Conservation (phyloP, 2,113 vertebrate genomes). For the Petroica traversi region DNA sequence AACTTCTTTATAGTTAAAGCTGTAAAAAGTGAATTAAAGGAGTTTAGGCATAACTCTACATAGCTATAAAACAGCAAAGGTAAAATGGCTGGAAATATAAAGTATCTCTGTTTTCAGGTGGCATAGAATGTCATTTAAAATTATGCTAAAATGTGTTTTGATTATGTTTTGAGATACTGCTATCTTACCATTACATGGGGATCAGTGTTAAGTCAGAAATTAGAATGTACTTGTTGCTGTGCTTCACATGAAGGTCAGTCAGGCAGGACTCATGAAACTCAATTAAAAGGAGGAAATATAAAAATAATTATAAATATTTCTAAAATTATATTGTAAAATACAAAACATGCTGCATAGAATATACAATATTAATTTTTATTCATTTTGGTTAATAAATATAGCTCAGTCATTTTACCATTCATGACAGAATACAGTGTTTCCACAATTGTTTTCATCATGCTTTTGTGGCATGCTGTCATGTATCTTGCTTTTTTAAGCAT, state of each 20-base stretch:
- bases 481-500: not conserved
- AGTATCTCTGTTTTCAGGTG: not conserved
- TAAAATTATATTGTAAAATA: not conserved
- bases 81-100: not conserved
- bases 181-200: not conserved
- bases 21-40: not conserved
- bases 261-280: not conserved
- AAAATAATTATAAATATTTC: not conserved
- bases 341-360: not conserved
- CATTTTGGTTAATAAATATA: not conserved
- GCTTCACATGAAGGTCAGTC: not conserved
- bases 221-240: not conserved
- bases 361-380: not conserved
- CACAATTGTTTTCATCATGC: not conserved
- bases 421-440: not conserved
- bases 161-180: not conserved
- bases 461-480: not conserved
- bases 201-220: not conserved
- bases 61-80: not conserved
- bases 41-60: not conserved
- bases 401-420: not conserved
- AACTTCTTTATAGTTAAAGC: not conserved
- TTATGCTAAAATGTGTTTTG: not conserved
- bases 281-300: not conserved
- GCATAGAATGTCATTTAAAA: not conserved